Evolutionary conservation across 64 coral and sea anemone species (phyloP), one percentile per base, ranked within the genome.

Genomic region (Pachyseris speciosa): DNA sequence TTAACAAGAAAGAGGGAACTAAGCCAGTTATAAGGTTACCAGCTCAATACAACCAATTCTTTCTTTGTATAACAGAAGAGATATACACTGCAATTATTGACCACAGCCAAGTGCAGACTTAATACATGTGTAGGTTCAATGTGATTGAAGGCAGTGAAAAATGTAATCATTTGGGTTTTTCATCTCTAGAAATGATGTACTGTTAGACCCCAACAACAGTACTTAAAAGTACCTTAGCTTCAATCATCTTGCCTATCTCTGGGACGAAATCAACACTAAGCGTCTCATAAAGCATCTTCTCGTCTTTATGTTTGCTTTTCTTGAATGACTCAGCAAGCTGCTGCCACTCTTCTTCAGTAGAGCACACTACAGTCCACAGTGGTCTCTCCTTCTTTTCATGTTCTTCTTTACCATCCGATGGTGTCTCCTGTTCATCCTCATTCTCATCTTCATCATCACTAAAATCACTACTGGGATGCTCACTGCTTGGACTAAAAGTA

Each of bases 161-260:
- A n/a, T n/a, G 11, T 32, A 75, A 22, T 28, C 17, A 28, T 15
- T n/a, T n/a, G n/a, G n/a, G n/a, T n/a, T n/a, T n/a, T n/a, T n/a
- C n/a, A n/a, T n/a, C n/a, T n/a, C n/a, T n/a, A n/a, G n/a, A n/a
- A n/a, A n/a, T n/a, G n/a, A n/a, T n/a, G n/a, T n/a, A n/a, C n/a
- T n/a, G n/a, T n/a, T n/a, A n/a, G n/a, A n/a, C n/a, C n/a, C n/a
- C n/a, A n/a, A n/a, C n/a, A n/a, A n/a, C n/a, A n/a, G n/a, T n/a
- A n/a, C n/a, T n/a, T n/a, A n/a, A n/a, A n/a, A n/a, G n/a, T 40
- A 98, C 96, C 89, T 98, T 98, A 38, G 88, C 68, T 33, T 98
- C 96, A 33, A 98, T 92, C 96, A 98, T 98, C 24, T 94, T 92
- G 45, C 57, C 89, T 66, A 98, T 98, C 83, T 98, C 96, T 60